Conservation (phyloP, 2,797 vertebrate species). For the Notolepis coatsorum region DNA sequence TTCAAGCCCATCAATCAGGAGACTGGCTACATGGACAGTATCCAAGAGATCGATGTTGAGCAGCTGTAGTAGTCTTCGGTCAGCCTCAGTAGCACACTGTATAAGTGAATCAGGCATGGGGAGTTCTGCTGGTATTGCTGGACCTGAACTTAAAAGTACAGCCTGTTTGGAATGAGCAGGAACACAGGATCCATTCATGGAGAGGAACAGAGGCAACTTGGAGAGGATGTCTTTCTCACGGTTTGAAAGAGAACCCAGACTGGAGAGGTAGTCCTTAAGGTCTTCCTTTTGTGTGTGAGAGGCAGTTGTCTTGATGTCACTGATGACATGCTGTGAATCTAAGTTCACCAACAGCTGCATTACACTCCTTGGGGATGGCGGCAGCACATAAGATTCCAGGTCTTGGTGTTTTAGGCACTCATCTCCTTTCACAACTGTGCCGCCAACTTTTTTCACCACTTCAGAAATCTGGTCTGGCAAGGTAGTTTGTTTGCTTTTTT, state of each 20-base stretch:
- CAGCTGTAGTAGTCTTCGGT: constrained; percentile 76
- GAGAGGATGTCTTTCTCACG: constrained; percentile 70
- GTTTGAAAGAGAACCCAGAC: constrained; percentile 62
- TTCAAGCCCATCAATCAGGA: constrained; percentile 73
- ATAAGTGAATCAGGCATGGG: constrained; percentile 79
- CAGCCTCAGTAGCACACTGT: constrained; percentile 80
- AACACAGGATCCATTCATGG: constrained; percentile 71
- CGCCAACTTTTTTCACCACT: constrained; percentile 77
- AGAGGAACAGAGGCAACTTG: constrained; percentile 82
- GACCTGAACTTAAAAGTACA: constrained; percentile 64
- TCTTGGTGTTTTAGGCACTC: constrained; percentile 80
- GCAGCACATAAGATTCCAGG: constrained; percentile 78
- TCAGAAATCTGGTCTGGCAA: constrained; percentile 73
- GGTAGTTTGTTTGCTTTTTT: constrained; percentile 57
- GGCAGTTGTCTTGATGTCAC: constrained; percentile 44
- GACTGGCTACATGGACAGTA: constrained; percentile 63
- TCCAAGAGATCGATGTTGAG: constrained; percentile 70
- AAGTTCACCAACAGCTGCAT: constrained; percentile 76
- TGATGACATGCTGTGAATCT: constrained; percentile 53
- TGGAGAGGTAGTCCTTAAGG: constrained; percentile 79
- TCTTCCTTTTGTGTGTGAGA: constrained; percentile 49
- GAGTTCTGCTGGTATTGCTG: constrained; percentile 72
- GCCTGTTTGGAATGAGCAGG: constrained; percentile 59
- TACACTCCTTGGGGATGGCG: constrained; percentile 77
- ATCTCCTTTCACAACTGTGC: constrained; percentile 75